Conservation (phyloP, 2,797 vertebrate species). For the Gallinago stenura region DNA sequence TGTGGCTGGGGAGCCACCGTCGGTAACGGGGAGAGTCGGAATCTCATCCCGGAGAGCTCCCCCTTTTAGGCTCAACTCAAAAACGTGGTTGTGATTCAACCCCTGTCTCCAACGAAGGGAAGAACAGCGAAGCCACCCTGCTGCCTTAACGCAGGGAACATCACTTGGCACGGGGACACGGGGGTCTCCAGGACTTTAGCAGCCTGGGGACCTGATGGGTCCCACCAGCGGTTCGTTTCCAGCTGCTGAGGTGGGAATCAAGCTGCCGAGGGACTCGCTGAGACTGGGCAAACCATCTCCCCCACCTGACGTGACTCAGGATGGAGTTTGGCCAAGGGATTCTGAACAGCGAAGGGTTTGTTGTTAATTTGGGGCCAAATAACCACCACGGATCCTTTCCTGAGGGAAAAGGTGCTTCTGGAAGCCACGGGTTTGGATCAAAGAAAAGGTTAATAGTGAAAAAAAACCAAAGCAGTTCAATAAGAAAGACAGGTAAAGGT, state of each 20-base stretch:
- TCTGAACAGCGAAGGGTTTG: neutral
- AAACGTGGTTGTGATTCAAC: neutral
- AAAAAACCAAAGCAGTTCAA: neutral
- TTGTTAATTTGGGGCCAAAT: neutral
- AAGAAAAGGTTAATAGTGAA: constrained; percentile 52
- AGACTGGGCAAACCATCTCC: neutral
- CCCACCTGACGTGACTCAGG: neutral
- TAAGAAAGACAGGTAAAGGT: constrained; percentile 4
- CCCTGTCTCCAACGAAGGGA: neutral
- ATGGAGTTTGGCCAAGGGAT: neutral
- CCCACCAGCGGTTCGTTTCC: accelerated
- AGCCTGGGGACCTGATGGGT: neutral
- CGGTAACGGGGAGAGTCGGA: neutral
- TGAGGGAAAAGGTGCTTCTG: neutral
- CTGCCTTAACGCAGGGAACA: neutral
- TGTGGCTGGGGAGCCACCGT: neutral
- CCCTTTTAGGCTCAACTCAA: neutral
- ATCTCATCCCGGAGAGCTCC: neutral
- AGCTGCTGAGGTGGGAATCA: neutral
- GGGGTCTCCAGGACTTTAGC: neutral
- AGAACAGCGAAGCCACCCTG: neutral
- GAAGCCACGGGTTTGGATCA: constrained; percentile 42
- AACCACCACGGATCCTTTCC: neutral
- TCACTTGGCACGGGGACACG: neutral
- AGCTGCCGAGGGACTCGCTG: accelerated